Conservation (phyloP, 2,797 vertebrate genomes). For the Hypotaenidia okinawae region DNA sequence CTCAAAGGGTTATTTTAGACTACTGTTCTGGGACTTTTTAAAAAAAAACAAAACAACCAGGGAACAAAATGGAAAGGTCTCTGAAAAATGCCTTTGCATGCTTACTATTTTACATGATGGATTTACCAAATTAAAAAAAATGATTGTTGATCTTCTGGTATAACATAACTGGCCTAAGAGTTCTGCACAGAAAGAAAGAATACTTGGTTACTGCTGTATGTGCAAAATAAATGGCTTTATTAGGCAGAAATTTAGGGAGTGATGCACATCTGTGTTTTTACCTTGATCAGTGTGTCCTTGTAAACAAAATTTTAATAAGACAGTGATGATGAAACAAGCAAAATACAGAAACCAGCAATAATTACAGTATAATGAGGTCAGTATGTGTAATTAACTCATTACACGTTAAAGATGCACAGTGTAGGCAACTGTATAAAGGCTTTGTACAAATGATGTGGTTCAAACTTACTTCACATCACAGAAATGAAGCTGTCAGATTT, state of each 20-base stretch:
- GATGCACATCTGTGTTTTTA: conserved; percentile 17
- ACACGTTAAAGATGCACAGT: conserved; percentile 51
- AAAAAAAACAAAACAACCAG: not conserved
- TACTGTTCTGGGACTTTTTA: not conserved
- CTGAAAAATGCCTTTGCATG: not conserved
- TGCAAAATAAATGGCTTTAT: conserved; percentile 20
- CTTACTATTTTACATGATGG: not conserved
- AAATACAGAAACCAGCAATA: conserved; percentile 29
- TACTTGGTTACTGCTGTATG: not conserved
- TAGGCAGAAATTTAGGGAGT: conserved; percentile 8
- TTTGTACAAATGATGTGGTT: not conserved
- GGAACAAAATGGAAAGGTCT: conserved; percentile 7
- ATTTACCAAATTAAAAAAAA: not conserved
- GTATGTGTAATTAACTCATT: conserved; percentile 36
- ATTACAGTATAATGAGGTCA: not conserved
- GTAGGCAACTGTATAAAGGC: conserved; percentile 11
- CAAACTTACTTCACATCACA: not conserved
- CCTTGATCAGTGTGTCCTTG: not conserved
- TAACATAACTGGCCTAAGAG: not conserved
- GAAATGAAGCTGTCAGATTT: not conserved
- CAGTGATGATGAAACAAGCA: not conserved
- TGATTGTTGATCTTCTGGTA: not conserved
- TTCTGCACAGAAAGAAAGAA: not conserved
- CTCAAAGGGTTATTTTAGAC: conserved; percentile 52
- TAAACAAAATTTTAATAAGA: not conserved